phyloP scores from a whole-genome alignment of 1,140 invertebrate species.

The Paraescarpia echinospica region DNA sequence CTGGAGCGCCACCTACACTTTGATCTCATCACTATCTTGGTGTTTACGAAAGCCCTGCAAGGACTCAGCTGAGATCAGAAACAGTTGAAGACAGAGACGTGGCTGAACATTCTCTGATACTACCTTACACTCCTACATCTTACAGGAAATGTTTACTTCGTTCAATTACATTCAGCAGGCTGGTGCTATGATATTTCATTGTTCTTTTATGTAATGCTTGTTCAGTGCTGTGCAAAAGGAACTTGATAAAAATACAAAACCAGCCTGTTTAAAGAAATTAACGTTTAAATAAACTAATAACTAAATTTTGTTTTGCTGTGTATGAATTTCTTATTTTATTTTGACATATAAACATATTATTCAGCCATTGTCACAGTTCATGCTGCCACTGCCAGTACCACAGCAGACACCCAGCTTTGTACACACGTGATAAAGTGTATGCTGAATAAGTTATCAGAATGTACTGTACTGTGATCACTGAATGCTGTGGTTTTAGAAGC shows the following conservation, averaged over 20 bases:
- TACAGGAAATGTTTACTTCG: not conserved
- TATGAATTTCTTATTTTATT: not conserved
- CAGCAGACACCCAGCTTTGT: not conserved
- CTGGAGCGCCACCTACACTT: conserved; percentile 22
- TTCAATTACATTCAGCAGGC: not conserved
- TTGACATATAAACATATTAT: not conserved
- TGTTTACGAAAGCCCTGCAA: conserved; percentile 29
- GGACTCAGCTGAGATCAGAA: conserved; percentile 1
- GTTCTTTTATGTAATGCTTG: not conserved
- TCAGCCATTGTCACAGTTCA: not conserved
- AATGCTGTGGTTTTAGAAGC: too few species aligned
- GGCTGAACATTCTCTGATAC: not conserved
- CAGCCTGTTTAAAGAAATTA: too few species aligned
- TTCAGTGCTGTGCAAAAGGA: not conserved
- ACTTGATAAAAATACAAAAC: not conserved
- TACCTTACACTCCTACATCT: not conserved
- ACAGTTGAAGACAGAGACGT: not conserved
- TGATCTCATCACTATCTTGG: conserved; percentile 20
- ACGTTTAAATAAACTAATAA: not conserved
- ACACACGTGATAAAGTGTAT: not conserved
- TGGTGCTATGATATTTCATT: not conserved
- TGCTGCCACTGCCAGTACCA: not conserved
- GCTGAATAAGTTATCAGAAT: not conserved
- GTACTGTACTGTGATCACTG: not conserved
- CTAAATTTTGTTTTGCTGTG: not conserved